phyloP scores from a whole-genome alignment of 2,888 invertebrate species.

The Epistrophella euchroma region DNA sequence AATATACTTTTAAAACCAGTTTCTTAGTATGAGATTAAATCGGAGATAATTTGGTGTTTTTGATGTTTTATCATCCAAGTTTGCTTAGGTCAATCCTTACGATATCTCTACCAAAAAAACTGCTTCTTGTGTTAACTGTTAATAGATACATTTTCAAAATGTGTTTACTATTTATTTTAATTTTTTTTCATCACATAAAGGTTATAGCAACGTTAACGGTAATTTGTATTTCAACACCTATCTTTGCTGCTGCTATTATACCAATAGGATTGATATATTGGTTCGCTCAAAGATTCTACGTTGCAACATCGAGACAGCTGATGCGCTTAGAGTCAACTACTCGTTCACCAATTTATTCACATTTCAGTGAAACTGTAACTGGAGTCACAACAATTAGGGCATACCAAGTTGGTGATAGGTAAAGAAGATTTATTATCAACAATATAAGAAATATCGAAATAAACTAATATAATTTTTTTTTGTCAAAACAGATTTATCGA shows the following conservation, averaged over 20 bases:
- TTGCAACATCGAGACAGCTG: slow-evolving; percentile 95
- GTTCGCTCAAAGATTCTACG: slow-evolving; percentile 96
- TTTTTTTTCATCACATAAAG: slow-evolving; percentile 82
- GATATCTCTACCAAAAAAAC: too few species aligned
- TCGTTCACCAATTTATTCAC: slow-evolving; percentile 97
- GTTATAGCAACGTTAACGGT: slow-evolving; percentile 94
- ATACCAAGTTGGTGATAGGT: slow-evolving; percentile 88
- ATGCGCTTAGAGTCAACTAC: slow-evolving; percentile 97
- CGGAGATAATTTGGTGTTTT: too few species aligned
- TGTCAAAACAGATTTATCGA: slow-evolving; percentile 88
- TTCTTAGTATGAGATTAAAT: too few species aligned
- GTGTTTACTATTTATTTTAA: too few species aligned
- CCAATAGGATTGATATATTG: slow-evolving; percentile 93
- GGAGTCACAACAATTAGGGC: slow-evolving; percentile 94
- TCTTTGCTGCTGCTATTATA: slow-evolving; percentile 90
- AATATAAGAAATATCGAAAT: background rate
- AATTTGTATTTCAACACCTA: slow-evolving; percentile 93
- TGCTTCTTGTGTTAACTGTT: too few species aligned
- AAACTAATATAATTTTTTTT: background rate
- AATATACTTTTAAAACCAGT: too few species aligned
- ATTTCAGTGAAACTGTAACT: slow-evolving; percentile 97
- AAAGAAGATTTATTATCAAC: slow-evolving; percentile 49
- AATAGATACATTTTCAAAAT: too few species aligned
- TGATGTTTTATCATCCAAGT: too few species aligned
- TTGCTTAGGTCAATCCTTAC: too few species aligned